phyloP scores from a whole-genome alignment of 2,888 invertebrate species.

The Lepetodrilus schrolli region DNA sequence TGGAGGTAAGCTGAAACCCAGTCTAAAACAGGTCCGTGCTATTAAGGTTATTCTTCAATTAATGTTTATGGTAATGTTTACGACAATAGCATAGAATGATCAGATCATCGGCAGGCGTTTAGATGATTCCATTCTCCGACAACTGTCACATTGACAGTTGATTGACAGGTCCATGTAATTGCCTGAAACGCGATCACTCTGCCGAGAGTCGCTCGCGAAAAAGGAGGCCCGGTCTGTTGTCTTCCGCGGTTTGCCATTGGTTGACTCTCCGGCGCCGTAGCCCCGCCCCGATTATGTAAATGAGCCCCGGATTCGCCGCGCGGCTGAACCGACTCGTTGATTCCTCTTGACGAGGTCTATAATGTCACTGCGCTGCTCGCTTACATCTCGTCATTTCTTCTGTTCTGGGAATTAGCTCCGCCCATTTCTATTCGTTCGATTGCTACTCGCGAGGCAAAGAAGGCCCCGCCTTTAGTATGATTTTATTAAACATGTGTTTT shows the following conservation, averaged over 20 bases:
- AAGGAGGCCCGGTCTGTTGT: not conserved
- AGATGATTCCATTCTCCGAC: constrained; percentile 1
- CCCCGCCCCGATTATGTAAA: constrained; percentile 1
- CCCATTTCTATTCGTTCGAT: not conserved
- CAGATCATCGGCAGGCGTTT: constrained; percentile 21
- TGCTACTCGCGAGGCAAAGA: not conserved
- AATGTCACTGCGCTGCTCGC: constrained; percentile 1
- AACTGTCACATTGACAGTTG: constrained; percentile 4
- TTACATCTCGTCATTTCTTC: not conserved
- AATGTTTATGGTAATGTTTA: constrained; percentile 26
- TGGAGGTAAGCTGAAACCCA: constrained; percentile 3
- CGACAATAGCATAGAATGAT: constrained; percentile 18
- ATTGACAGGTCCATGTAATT: constrained; percentile 19
- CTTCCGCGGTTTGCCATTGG: not conserved
- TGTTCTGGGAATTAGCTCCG: not conserved
- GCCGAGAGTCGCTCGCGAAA: not conserved
- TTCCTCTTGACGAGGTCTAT: not conserved
- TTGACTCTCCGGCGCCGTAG: too few species aligned
- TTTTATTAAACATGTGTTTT: constrained; percentile 45
- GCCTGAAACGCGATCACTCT: constrained; percentile 6
- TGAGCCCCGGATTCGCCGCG: constrained; percentile 11
- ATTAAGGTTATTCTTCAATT: constrained; percentile 20
- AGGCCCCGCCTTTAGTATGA: constrained; percentile 34
- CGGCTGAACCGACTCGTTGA: not conserved
- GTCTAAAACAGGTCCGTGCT: constrained; percentile 17